Conservation (phyloP, 1,140 invertebrate genomes). For the Calycopis cecrops region DNA sequence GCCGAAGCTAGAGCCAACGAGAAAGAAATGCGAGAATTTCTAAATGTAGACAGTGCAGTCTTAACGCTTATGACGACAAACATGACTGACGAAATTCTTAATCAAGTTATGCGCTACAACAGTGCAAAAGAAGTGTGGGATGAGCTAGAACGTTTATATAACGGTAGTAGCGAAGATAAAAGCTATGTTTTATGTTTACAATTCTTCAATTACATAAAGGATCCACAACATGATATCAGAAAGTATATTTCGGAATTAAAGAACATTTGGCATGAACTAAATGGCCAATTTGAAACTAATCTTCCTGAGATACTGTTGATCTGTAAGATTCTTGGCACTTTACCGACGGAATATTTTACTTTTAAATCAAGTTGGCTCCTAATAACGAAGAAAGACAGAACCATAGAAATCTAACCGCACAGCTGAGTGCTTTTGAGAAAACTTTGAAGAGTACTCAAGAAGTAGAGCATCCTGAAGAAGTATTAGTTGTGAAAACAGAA, state of each 20-base stretch:
- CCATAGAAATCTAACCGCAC: conserved; percentile 16
- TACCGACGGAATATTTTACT: conserved; percentile 14
- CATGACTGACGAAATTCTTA: too few relatives aligned
- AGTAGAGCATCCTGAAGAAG: neutral
- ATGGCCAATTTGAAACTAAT: conserved; percentile 1
- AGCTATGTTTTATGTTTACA: neutral
- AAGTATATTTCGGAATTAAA: conserved; percentile 15
- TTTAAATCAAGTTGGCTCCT: conserved; percentile 18
- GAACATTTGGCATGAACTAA: conserved; percentile 14
- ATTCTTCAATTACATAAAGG: too few relatives aligned
- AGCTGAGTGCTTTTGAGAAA: conserved; percentile 9
- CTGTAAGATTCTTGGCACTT: conserved; percentile 17
- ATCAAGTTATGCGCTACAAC: conserved; percentile 13
- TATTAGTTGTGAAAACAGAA: neutral
- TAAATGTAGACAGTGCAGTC: conserved; percentile 4
- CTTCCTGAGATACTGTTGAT: conserved; percentile 15
- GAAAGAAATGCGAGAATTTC: too few relatives aligned
- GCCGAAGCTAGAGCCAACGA: too few relatives aligned
- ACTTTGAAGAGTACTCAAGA: neutral
- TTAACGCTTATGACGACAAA: conserved; percentile 9
- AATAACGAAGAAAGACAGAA: conserved; percentile 17
- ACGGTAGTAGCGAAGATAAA: conserved; percentile 12
- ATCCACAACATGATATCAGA: conserved; percentile 11
- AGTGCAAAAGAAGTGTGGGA: conserved; percentile 12
- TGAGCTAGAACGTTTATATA: conserved; percentile 13